A percentile compares a stretch with the other conserved stretches of the same genome.
Evolutionary conservation across 2,113 vertebrate genomes (phyloP).

Genomic region (Ancistrus triradiatus): DNA sequence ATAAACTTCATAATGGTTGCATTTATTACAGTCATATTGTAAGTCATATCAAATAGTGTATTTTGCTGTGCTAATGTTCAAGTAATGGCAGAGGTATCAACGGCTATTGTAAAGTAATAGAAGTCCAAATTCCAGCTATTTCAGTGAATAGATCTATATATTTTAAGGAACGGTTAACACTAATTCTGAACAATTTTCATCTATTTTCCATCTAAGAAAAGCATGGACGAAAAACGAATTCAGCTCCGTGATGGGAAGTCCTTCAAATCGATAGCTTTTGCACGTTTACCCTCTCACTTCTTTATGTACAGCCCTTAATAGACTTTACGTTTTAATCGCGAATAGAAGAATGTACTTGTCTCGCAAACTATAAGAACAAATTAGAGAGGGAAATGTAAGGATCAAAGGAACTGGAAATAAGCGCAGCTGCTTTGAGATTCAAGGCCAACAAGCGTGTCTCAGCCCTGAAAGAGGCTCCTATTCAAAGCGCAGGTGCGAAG

Average conservation of each 20-base stretch:
- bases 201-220: too few relatives aligned
- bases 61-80: too few relatives aligned
- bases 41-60: too few relatives aligned
- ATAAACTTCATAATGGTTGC: too few relatives aligned
- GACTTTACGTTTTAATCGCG: conserved; percentile 46
- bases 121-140: too few relatives aligned
- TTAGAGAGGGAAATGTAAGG: conserved; percentile 81
- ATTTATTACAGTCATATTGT: too few relatives aligned
- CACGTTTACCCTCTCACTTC: conserved; percentile 4
- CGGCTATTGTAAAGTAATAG: too few relatives aligned
- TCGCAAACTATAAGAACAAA: conserved; percentile 85
- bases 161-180: too few relatives aligned
- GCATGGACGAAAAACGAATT: background rate
- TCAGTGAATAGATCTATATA: too few relatives aligned
- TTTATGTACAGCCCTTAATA: conserved; percentile 31
- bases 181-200: too few relatives aligned
- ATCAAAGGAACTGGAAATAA: conserved; percentile 86
- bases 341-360: conserved; percentile 70
- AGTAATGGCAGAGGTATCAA: too few relatives aligned
- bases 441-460: conserved; percentile 97
- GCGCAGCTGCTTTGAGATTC: conserved; percentile 88
- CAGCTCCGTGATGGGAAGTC: conserved; percentile 10
- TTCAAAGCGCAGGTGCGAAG: conserved; percentile 99
- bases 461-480: conserved; percentile 86
- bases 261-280: conserved; percentile 1